phyloP scores from a whole-genome alignment of 2,797 vertebrate genomes.

The Brachymystax lenok region DNA sequence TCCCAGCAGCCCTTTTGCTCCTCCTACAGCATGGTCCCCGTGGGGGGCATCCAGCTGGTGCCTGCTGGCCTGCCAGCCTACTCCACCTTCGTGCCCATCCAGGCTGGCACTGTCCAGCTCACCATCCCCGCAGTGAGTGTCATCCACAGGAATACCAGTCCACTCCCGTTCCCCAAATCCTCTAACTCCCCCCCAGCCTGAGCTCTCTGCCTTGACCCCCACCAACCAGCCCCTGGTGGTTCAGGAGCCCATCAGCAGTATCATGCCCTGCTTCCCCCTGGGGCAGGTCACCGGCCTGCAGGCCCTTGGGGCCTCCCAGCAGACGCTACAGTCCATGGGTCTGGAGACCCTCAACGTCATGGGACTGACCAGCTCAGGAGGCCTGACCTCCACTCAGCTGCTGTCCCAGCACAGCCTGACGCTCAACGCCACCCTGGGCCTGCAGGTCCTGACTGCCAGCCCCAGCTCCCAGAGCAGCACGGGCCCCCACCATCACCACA shows the following conservation, averaged over 20 bases:
- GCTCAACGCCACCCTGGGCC: slow-evolving; percentile 86
- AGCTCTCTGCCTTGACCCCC: slow-evolving; percentile 40
- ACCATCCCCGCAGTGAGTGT: slow-evolving; percentile 91
- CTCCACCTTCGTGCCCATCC: slow-evolving; percentile 94
- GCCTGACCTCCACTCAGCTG: slow-evolving; percentile 76
- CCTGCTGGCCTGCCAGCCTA: slow-evolving; percentile 88
- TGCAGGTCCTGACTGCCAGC: slow-evolving; percentile 87
- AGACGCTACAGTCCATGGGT: slow-evolving; percentile 80
- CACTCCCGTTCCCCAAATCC: slow-evolving; percentile 62
- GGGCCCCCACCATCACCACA: slow-evolving; percentile 65
- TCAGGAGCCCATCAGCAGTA: slow-evolving; percentile 78
- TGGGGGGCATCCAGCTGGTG: slow-evolving; percentile 93
- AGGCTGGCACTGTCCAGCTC: slow-evolving; percentile 88
- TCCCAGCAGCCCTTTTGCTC: slow-evolving; percentile 88
- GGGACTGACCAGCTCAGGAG: slow-evolving; percentile 81
- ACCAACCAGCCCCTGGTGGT: slow-evolving; percentile 70
- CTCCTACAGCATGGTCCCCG: slow-evolving; percentile 87
- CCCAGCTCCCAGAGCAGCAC: slow-evolving; percentile 78
- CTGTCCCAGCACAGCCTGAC: slow-evolving; percentile 84
- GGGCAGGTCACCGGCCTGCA: slow-evolving; percentile 85
- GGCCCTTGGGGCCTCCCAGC: slow-evolving; percentile 67
- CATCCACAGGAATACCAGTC: slow-evolving; percentile 85
- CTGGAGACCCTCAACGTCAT: slow-evolving; percentile 88
- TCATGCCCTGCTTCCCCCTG: slow-evolving; percentile 89
- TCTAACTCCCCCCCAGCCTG: slow-evolving; percentile 55